phyloP scores from a whole-genome alignment of 2,797 vertebrate genomes.

The Characodon lateralis region DNA sequence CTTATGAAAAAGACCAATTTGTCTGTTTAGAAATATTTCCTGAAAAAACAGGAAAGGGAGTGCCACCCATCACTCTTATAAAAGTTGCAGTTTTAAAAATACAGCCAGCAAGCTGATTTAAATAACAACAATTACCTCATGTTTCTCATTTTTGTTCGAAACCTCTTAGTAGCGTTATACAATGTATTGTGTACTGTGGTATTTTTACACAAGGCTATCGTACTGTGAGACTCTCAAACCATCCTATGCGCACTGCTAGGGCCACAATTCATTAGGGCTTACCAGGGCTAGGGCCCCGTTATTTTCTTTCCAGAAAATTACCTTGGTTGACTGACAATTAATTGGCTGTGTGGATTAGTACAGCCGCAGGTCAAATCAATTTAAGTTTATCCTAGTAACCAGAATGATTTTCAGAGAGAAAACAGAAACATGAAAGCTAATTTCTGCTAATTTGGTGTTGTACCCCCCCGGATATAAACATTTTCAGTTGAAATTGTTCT shows the following conservation, averaged over 20 bases:
- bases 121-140: background rate
- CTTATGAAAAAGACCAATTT: background rate
- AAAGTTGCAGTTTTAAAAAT: background rate
- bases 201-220: background rate
- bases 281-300: too few species aligned
- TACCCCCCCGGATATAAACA: background rate
- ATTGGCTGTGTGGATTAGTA: background rate
- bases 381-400: background rate
- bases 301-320: background rate
- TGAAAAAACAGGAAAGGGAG: too few species aligned
- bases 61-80: too few species aligned
- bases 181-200: background rate
- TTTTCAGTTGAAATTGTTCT: background rate
- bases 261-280: background rate
- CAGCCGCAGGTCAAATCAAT: background rate
- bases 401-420: background rate
- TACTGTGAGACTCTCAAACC: background rate
- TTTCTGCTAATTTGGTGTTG: background rate
- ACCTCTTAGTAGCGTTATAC: background rate
- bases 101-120: background rate
- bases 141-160: background rate
- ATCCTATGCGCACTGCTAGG: background rate
- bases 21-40: too few species aligned
- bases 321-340: background rate
- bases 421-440: background rate